Conservation (phyloP, 37 sponge, comb jelly and placozoan species). For the Tethya wilhelma region DNA sequence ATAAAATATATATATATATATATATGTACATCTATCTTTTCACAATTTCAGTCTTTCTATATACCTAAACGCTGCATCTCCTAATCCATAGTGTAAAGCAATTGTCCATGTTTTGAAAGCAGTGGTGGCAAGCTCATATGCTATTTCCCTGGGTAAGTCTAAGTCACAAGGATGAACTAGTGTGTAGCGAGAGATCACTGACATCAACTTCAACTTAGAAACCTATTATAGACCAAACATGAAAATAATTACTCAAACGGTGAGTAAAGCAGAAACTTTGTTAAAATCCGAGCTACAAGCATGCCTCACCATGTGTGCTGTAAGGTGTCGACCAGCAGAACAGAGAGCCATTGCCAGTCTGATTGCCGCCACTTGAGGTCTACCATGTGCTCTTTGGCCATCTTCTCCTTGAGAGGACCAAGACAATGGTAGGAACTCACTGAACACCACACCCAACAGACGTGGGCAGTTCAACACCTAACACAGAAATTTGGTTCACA, state of each 20-base stretch:
- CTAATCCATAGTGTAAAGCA: conserved; percentile 46
- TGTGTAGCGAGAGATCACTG: conserved; percentile 44
- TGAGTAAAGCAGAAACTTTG: not conserved
- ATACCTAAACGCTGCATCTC: conserved; percentile 45
- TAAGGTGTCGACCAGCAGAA: conserved; percentile 66
- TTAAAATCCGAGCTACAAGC: not conserved
- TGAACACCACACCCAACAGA: conserved; percentile 58
- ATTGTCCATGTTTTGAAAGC: conserved; percentile 51
- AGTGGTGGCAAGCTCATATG: conserved; percentile 6
- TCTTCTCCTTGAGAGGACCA: conserved; percentile 25
- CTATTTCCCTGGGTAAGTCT: conserved; percentile 12
- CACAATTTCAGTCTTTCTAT: not conserved
- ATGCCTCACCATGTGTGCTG: conserved; percentile 60
- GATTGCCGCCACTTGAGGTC: conserved; percentile 57
- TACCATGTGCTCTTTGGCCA: not conserved
- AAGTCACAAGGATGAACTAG: conserved; percentile 28
- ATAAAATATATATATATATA: not conserved
- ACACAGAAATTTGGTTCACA: no score
- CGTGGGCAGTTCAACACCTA: conserved; percentile 77
- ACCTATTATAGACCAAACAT: conserved; percentile 21
- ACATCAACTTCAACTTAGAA: conserved; percentile 25
- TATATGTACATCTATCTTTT: not conserved
- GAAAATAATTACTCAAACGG: not conserved
- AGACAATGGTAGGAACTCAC: conserved; percentile 51
- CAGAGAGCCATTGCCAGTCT: conserved; percentile 58